Conservation (phyloP, 2,113 vertebrate species). For the Microcebus lehilahytsara region DNA sequence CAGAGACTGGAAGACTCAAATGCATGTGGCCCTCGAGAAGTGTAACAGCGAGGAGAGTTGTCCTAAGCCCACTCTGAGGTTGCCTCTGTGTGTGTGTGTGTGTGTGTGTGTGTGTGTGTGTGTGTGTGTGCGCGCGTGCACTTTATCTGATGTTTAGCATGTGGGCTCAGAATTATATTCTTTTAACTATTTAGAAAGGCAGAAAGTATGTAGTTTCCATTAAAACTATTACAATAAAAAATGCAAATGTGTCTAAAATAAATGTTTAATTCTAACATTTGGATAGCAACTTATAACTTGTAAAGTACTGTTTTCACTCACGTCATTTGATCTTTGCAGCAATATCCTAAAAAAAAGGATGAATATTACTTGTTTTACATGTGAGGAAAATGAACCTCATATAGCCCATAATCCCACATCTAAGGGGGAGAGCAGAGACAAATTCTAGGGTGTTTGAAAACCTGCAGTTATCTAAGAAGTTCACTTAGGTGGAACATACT, state of each 20-base stretch:
- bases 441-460: background rate
- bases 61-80: background rate
- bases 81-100: background rate
- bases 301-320: background rate
- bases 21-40: background rate
- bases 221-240: background rate
- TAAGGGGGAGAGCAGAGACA: background rate
- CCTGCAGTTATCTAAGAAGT: background rate
- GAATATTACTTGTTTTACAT: background rate
- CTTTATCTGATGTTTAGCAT: background rate
- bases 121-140: background rate
- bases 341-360: background rate
- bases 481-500: background rate
- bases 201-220: background rate
- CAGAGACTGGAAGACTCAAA: no score
- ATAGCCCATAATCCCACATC: background rate
- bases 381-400: background rate
- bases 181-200: background rate
- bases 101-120: background rate
- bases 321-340: background rate
- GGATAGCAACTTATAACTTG: background rate
- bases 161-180: background rate
- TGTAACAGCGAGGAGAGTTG: rapidly evolving
- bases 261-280: background rate
- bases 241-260: background rate